phyloP scores from a whole-genome alignment of 2,113 vertebrate species.

The Cyprinodon tularosa region DNA sequence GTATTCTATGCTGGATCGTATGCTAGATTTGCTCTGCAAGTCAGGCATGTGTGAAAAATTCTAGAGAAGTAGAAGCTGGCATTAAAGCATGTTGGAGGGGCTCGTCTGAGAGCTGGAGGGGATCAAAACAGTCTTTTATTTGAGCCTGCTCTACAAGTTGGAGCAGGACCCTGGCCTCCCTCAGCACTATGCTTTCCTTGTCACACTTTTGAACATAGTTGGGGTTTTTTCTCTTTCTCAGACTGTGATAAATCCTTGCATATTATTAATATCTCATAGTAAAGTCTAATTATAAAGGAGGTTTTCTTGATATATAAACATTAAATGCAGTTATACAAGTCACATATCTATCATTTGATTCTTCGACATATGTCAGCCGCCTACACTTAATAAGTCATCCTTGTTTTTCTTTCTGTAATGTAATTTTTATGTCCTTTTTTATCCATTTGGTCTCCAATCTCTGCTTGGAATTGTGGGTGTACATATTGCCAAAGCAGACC shows the following conservation, averaged over 20 bases:
- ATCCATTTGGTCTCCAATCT: constrained; percentile 28
- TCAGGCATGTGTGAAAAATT: constrained; percentile 57
- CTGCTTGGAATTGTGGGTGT: constrained; percentile 31
- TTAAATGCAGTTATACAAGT: constrained; percentile 2
- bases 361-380: constrained; percentile 10
- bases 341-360: constrained; percentile 21
- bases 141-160: constrained; percentile 59
- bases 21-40: constrained; percentile 55
- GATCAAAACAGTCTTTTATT: constrained; percentile 74
- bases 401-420: constrained; percentile 28
- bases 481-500: constrained; percentile 22
- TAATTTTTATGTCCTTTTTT: constrained; percentile 8
- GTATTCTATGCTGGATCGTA: not conserved
- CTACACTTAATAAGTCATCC: constrained; percentile 24
- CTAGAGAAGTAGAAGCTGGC: constrained; percentile 70
- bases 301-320: constrained; percentile 1
- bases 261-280: not conserved
- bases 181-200: constrained; percentile 37
- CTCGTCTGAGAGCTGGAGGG: constrained; percentile 49
- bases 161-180: constrained; percentile 61
- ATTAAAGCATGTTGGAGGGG: constrained; percentile 68
- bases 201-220: constrained; percentile 27
- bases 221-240: constrained; percentile 54
- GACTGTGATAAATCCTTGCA: constrained; percentile 24
- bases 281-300: not conserved